Conservation (phyloP, 2,113 vertebrate species). For the Agelaius phoeniceus region DNA sequence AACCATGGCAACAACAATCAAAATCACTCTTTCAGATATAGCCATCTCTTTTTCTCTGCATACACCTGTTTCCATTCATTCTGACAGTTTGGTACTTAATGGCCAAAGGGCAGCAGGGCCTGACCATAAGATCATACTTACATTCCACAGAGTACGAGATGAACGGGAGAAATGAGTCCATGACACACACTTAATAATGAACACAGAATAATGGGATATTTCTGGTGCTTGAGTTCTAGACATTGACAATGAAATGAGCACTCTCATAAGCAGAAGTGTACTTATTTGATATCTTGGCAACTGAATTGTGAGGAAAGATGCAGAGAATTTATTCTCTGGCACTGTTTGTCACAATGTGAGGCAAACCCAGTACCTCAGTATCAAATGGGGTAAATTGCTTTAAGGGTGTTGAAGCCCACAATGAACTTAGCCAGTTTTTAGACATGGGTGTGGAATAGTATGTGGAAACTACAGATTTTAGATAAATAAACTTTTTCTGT, state of each 20-base stretch:
- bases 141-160: conserved; percentile 33
- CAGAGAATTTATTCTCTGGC: background rate
- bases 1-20: background rate
- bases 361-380: background rate
- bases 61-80: conserved; percentile 66
- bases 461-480: background rate
- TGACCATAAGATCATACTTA: conserved; percentile 32
- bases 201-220: background rate
- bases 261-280: background rate
- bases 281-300: background rate
- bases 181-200: conserved; percentile 23
- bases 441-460: background rate
- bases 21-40: conserved; percentile 9
- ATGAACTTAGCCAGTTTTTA: background rate
- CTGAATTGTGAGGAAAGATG: background rate
- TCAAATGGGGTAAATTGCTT: background rate
- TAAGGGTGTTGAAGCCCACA: background rate
- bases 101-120: conserved; percentile 53
- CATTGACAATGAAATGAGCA: background rate
- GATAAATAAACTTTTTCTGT: background rate
- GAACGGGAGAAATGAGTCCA: background rate
- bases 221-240: background rate
- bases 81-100: conserved; percentile 53
- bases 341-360: background rate
- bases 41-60: background rate